A percentile compares a stretch with the other conserved stretches of the same genome.
Evolutionary conservation across 2,113 vertebrate species (phyloP).

Genomic region (Gasterosteus aculeatus): DNA sequence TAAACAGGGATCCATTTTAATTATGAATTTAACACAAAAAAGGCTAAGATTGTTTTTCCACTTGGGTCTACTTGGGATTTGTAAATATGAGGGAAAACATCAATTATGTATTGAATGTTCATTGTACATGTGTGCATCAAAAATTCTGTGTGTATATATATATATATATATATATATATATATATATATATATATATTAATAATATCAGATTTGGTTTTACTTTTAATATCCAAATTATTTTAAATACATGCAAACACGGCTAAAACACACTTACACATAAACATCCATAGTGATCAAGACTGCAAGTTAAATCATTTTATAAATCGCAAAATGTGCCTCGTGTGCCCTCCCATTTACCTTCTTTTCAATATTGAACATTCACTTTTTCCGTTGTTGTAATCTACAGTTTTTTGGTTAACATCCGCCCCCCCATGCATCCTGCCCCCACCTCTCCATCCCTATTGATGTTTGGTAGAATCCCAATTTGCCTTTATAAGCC

Average conservation of each 20-base stretch:
- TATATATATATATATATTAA: not conserved
- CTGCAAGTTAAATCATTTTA: not conserved
- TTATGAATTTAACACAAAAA: not conserved
- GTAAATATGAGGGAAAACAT: not conserved
- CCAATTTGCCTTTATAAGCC: slow-evolving; percentile 20
- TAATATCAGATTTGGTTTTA: not conserved
- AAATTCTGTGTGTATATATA: too few relatives aligned
- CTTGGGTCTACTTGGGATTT: not conserved
- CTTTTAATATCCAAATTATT: not conserved
- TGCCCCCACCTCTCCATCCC: too few relatives aligned
- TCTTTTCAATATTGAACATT: not conserved
- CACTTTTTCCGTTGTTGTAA: not conserved
- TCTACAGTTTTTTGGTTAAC: not conserved
- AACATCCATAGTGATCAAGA: not conserved
- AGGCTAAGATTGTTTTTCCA: not conserved
- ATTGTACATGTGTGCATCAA: not conserved
- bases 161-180: too few relatives aligned
- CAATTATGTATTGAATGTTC: not conserved
- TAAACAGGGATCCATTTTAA: too few relatives aligned
- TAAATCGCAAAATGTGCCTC: not conserved
- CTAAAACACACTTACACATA: not conserved
- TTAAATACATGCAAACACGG: not conserved
- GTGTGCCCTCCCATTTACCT: not conserved
- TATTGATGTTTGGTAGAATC: not conserved
- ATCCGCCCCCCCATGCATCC: not conserved